Evolutionary conservation across 2,888 invertebrate species (phyloP).

Genomic region (Microplitis manilae): DNA sequence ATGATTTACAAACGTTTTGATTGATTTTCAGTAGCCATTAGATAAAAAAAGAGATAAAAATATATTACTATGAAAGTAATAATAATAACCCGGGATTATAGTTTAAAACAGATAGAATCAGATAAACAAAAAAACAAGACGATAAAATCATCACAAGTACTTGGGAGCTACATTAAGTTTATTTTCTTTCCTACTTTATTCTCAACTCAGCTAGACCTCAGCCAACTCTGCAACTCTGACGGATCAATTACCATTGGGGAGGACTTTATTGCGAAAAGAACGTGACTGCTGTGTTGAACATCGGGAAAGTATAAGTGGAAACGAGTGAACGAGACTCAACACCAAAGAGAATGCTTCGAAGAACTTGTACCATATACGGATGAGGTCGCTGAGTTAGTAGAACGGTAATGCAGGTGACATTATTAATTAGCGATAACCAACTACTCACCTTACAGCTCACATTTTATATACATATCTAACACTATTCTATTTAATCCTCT

Average conservation of each 20-base stretch:
- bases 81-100: slow-evolving; percentile 8
- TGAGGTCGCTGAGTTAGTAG: slow-evolving; percentile 43
- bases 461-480: not conserved
- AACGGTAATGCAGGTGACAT: slow-evolving; percentile 64
- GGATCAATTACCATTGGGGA: slow-evolving; percentile 30
- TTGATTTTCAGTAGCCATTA: no score
- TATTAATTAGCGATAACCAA: slow-evolving; percentile 60
- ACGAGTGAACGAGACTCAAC: slow-evolving; percentile 23
- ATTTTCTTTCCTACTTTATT: no score
- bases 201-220: not conserved
- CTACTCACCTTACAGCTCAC: slow-evolving; percentile 14
- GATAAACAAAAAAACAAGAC: slow-evolving; percentile 42
- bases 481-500: not conserved
- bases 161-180: no score
- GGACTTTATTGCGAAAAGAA: slow-evolving; percentile 28
- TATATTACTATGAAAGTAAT: not conserved
- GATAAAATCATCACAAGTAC: no score
- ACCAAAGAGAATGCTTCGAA: slow-evolving; percentile 31
- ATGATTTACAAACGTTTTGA: no score
- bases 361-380: slow-evolving; percentile 34
- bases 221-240: slow-evolving; percentile 5
- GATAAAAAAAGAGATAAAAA: no score
- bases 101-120: slow-evolving; percentile 19
- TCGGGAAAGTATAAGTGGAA: slow-evolving; percentile 32
- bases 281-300: slow-evolving; percentile 26